Conservation (phyloP, 2,888 invertebrate species). For the Sinhomidia bicolor region DNA sequence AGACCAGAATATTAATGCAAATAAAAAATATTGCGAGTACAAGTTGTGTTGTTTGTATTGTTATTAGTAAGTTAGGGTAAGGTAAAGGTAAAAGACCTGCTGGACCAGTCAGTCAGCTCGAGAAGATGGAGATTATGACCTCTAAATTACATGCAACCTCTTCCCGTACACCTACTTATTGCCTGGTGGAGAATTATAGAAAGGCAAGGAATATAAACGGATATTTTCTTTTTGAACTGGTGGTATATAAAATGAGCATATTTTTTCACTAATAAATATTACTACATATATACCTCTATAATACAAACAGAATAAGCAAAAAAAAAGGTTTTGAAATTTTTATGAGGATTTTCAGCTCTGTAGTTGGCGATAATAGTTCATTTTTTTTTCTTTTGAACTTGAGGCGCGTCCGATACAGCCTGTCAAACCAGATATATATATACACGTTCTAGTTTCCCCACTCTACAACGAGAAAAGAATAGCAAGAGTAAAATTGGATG, state of each 20-base stretch:
- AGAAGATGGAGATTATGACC: constrained; percentile 69
- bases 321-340: constrained; percentile 68
- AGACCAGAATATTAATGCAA: constrained; percentile 25
- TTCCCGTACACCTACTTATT: constrained; percentile 46
- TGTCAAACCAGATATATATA: constrained; percentile 22
- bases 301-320: constrained; percentile 41
- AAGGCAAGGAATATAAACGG: background rate
- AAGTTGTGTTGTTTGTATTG: constrained; percentile 9
- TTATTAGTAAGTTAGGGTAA: constrained; percentile 63
- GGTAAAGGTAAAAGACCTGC: constrained; percentile 75
- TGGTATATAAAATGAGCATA: constrained; percentile 30
- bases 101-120: constrained; percentile 73
- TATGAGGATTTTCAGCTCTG: constrained; percentile 65
- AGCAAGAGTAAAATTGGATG: constrained; percentile 7
- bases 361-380: constrained; percentile 57
- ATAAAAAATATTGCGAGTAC: constrained; percentile 10
- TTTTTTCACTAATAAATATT: too few relatives aligned
- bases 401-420: background rate
- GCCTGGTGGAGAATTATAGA: constrained; percentile 31
- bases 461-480: constrained; percentile 19
- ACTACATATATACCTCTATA: background rate
- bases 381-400: constrained; percentile 19
- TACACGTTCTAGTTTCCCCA: background rate
- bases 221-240: constrained; percentile 23
- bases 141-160: constrained; percentile 71